Evolutionary conservation across 2,888 invertebrate species (phyloP).

Genomic region (Phengaris alcon): DNA sequence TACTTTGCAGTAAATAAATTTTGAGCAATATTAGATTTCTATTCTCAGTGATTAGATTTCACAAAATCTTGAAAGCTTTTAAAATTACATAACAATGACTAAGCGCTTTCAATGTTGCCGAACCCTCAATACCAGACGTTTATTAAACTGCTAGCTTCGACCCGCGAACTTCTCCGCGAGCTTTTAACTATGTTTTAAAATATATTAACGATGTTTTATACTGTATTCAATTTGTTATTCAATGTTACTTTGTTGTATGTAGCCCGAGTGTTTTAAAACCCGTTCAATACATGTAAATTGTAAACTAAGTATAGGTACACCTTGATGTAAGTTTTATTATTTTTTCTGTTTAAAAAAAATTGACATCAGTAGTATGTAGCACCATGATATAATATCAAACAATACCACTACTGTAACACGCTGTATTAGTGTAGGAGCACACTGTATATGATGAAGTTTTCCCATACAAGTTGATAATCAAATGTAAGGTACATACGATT

Average conservation of each 20-base stretch:
- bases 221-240: too few species aligned
- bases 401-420: too few species aligned
- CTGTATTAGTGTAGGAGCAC: too few species aligned
- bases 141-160: conserved; percentile 15
- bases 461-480: too few species aligned
- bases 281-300: not conserved
- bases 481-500: too few species aligned
- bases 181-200: not conserved
- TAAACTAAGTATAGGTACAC: not conserved
- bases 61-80: conserved; percentile 20
- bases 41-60: conserved; percentile 20
- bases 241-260: not conserved
- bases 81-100: conserved; percentile 21
- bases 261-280: not conserved
- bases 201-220: too few species aligned
- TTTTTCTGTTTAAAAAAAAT: too few species aligned
- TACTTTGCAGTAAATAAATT: conserved; percentile 9
- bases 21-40: not conserved
- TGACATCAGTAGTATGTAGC: too few species aligned
- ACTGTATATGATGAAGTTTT: too few species aligned
- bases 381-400: too few species aligned
- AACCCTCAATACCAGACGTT: conserved; percentile 14
- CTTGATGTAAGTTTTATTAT: too few species aligned
- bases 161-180: not conserved
- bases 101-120: conserved; percentile 17